Base-by-base conservation (phyloP, 2,888 invertebrate genomes). In the Dasypogon diadema region DNA sequence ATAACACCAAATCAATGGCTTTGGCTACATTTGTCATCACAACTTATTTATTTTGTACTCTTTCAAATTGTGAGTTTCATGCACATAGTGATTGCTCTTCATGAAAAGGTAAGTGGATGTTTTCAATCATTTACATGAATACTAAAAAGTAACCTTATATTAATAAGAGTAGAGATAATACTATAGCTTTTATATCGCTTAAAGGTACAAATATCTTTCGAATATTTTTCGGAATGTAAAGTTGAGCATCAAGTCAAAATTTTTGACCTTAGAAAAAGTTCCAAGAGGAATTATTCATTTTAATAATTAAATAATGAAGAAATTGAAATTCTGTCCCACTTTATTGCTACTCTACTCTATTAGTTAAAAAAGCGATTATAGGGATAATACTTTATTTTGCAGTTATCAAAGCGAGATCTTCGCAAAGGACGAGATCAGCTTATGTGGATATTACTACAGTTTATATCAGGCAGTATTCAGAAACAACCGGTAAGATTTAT, bases 401-500 rank as follows among this genome's bases (percentile, higher is more conserved):
- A 91, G 90, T 85, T 95, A 42, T 89, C 92, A 54, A 92, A 92
- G 5, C 89, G 93, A 79, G 95, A 96, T 82, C 88, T 97, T 83
- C 90, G 93, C 77, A 94, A 95, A 85, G 97, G 98, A 0, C 89
- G 99, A 60, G 98, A 98, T 86, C 97, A 99, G 82, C 87, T 99
- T n/a, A 99, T 99, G 98, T 99, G 99, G 98, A 94, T 97, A 18
- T 87, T 99, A 16, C 87, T 99, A 54, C 99, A 99, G 87, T 98
- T 97, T 82, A 96, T 99, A 81, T 98, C 98, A 0, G 98, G 98
- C 63, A 97, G 96, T 82, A 97, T 97, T 81, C 96, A 97, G 84
- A 92, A 97, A 80, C 97, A 97, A 87, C 95, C 97, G 0, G 91
- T 93, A 84, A 85, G 88, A n/a, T n/a, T n/a, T n/a, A n/a, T n/a